Evolutionary conservation across 2,797 vertebrate species (phyloP), one percentile per base, ranked within the genome.

Genomic region (Leptatherina wallacei): DNA sequence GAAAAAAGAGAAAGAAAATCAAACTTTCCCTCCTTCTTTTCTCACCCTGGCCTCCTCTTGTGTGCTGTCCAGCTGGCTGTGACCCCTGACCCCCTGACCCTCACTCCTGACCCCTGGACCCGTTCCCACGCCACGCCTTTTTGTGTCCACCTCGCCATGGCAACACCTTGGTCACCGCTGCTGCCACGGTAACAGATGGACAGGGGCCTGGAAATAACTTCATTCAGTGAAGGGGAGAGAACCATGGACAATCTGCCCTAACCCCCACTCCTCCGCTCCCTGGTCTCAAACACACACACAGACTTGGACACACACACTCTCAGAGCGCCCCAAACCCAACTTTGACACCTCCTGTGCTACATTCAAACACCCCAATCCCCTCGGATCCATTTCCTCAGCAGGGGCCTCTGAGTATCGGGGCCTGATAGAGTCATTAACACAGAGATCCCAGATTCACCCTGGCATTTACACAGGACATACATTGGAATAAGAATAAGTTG

Each of bases 141-240:
- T 94, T 95, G 94, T 95, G 91, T 88, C 86, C 91, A 85, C 78
- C 87, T 86, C 80, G 57, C 91, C 93, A 94, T 95, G 91, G 93
- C 89, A 94, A 95, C 94, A 90, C 89, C 85, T 91, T 88, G 90
- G 89, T 89, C 93, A 83, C 90, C 73, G 82, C 91, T 79, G 93
- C 93, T 94, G 90, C 94, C 91, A 94, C 92, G 92, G 94, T 94
- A 95, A 95, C 94, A 95, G 94, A 95, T 95, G 94, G 94, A 95
- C 91, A 91, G 88, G 79, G 88, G 82, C 69, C 83, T 94, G 91
- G 90, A 94, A 93, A 94, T 93, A 93, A 93, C 93, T 94, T 94
- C 86, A 92, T 95, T 93, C 91, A 92, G 85, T 85, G 67, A 61
- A 82, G 62, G 75, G 73, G 78, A 83, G 85, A 84, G 83, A 77